Evolutionary conservation across 2,888 invertebrate species (phyloP), one percentile per base, ranked within the genome.

Genomic region (Nymphalis polychloros): DNA sequence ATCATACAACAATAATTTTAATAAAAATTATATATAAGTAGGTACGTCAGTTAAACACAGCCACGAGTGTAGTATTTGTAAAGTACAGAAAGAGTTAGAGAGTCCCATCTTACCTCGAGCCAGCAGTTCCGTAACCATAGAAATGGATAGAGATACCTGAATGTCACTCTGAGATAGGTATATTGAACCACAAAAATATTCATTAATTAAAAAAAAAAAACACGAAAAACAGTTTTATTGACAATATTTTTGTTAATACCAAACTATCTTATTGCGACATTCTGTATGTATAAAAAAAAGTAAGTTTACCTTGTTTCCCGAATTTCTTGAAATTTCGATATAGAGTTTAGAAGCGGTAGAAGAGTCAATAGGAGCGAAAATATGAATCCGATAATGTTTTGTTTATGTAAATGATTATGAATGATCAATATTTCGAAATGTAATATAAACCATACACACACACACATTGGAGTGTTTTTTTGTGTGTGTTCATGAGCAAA

Each of bases 111-210:
- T 64, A 69, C 64, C 66, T 67, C 59, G 63, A 67, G 57, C 46
- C 20, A 65, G 67, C 53, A 63, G 55, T 53, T 69, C 71, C 71
- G 52, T 50, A 41, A 70, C 72, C 72, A 70, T 23, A 67, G 63
- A 61, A 62, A 55, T 46, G 53, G 59, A 67, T 53, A 68, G 63
- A 52, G 41, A 57, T 10, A 57, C 19, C 0, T 8, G 10, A 31
- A 55, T 41, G 41, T 41, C 19, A 41, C 35, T 41, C 19, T 35
- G 41, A 57, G 41, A 41, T 19, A 10, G 10, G n/a, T 17, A 4
- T 19, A 19, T 19, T 17, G 19, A 49, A 8, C 19, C 6, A 13
- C 7, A 48, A 48, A 48, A 48, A 16, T 8, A 52, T 52, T 23
- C 16, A 23, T 16, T 23, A 8, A 7, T 27, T 8, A 31, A 8